A percentile compares a stretch with the other conserved stretches of the same genome.
These are phyloP conservation scores for Parus major DNA, from an alignment of 2,113 vertebrate species.

Conservation along the genomic window DNA sequence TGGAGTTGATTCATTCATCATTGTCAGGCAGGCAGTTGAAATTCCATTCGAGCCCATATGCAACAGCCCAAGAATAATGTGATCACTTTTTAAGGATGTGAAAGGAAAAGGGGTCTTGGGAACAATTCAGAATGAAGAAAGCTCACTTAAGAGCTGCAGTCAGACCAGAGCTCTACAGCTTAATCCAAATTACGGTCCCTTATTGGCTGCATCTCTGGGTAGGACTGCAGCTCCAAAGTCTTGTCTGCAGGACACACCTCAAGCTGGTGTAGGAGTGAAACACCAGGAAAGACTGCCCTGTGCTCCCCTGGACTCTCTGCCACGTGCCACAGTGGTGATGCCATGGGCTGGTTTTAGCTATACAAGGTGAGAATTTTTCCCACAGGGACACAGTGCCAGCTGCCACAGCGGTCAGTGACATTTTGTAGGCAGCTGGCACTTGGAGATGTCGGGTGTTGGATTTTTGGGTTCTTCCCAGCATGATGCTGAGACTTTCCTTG, in stretches of 20 bases:
- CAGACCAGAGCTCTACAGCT: not conserved
- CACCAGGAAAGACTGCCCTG: no score
- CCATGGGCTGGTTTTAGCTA: not conserved
- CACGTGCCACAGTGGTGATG: accelerated
- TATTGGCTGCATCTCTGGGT: not conserved
- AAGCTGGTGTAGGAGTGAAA: not conserved
- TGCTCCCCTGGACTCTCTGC: not conserved
- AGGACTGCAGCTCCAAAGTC: not conserved
- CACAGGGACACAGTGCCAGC: not conserved
- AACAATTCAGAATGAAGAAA: not conserved
- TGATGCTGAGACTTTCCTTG: not conserved
- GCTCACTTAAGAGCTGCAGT: not conserved
- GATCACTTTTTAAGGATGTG: constrained; percentile 30
- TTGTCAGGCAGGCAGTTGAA: constrained; percentile 54
- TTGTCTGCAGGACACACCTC: not conserved
- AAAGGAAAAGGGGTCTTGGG: constrained; percentile 24
- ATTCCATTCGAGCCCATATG: not conserved
- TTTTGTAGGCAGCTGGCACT: not conserved
- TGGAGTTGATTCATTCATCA: constrained; percentile 61
- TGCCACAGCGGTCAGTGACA: not conserved
- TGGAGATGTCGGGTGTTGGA: not conserved
- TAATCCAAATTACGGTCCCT: not conserved
- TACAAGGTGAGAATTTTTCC: not conserved
- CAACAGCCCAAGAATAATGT: constrained; percentile 31
- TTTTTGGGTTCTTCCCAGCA: not conserved